Base-by-base conservation (phyloP, 1,140 invertebrate species). In the Mesaphorura yosii region DNA sequence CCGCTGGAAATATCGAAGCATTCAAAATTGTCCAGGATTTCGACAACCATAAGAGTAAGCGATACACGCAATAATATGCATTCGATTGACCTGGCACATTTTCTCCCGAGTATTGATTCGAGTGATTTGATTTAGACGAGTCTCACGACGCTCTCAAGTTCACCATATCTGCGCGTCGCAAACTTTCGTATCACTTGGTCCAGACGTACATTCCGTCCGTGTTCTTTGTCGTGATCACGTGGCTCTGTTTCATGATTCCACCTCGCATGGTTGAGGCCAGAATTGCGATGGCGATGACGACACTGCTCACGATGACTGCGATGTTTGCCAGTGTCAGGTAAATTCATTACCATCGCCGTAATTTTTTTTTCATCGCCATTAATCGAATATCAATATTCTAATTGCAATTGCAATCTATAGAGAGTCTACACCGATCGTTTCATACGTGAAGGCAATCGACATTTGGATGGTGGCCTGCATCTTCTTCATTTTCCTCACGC, bases 161-260 rank as follows among this genome's bases (percentile, higher is more conserved):
- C 25, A 60, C 58, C 2, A 40, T 60, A 14, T 17, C 47, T 0
- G 27, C 47, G 2, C 44, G 53, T 7, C 27, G 58, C 34, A 60
- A 60, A 42, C 23, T 60, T 5, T 53, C 50, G n/a, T 60, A 42
- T 22, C 58, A 60, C 29, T 26, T 60, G 10, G 28, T 60, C 0
- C 58, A 60, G 25, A 60, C 58, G 0, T 60, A 60, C 38, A 20
- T 60, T 5, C 58, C 53, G 1, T 53, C 50, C 25, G 42, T 52
- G 5, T 53, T 60, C 38, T 60, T 60, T 37, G 53, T 60, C 28
- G 39, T 60, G 3, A 48, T 60, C 7, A 56, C 53, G 23, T 60
- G 58, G 58, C 41, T 56, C 2, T 51, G 48, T 28, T 56, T 56
- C 25, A 29, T 56, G 23, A 37, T 56, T 1, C 48, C 54, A 15